Evolutionary conservation across 2,113 vertebrate genomes (phyloP), one percentile per base, ranked within the genome.

Genomic region (Siniperca chuatsi): DNA sequence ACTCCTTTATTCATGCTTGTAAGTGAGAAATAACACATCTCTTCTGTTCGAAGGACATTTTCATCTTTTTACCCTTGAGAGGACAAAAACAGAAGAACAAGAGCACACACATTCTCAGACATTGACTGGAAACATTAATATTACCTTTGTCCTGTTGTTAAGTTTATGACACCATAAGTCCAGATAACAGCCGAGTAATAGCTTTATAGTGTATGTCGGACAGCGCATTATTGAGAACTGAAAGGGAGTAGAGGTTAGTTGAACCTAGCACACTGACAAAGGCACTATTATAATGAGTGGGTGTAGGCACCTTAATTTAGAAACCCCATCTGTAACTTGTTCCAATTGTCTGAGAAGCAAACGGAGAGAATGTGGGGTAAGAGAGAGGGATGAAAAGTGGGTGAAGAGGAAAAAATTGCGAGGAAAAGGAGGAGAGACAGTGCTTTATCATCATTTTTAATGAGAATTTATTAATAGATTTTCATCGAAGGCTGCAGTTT

Each of bases 391-490:
- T 73, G 37, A 25, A 55, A 65, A 68, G 73, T n/a, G 68, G 60
- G 50, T 20, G 55, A 37, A 8, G 72, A 13, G 50, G 62, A 60
- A 29, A 29, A 25, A 74, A 75, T 35, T 29, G 29, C 4, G 61
- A 37, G 50, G 16, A 37, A 29, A n/a, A 9, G 33, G 44, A 1
- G 33, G 25, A n/a, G 52, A 2, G 25, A 5, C 4, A 16, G 79
- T 37, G 54, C 84, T 89, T 81, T 64, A 90, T 93, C 75, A 85
- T 78, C 4, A 82, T 73, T 92, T 89, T 93, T 92, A 94, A 94
- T 94, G 89, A 90, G 89, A 86, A 88, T 85, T 69, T 89, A 89
- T 92, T 92, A 92, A 93, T 93, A 91, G 92, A 54, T 85, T 92
- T 90, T 92, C 73, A 72, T 87, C 12, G 57, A 60, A 57, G 70